phyloP scores from a whole-genome alignment of 2,797 vertebrate genomes.

The Chelon auratus region DNA sequence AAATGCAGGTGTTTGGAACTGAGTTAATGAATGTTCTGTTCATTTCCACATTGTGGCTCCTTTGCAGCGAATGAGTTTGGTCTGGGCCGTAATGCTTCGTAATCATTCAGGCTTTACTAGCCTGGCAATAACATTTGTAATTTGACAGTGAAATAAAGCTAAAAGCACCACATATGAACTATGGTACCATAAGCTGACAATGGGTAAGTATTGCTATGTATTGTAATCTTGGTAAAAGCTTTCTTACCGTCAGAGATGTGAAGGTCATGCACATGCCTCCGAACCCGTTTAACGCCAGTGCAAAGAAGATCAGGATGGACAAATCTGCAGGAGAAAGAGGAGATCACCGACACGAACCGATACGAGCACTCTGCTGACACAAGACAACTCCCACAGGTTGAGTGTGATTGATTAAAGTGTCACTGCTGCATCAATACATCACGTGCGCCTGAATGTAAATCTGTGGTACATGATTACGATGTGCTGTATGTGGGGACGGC shows the following conservation, averaged over 20 bases:
- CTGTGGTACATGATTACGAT: background rate
- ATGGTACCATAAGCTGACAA: background rate
- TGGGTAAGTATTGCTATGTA: too few species aligned
- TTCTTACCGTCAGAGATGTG: constrained; percentile 95
- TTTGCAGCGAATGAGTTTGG: too few species aligned
- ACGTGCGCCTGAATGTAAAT: background rate
- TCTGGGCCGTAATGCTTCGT: too few species aligned
- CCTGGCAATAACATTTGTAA: background rate
- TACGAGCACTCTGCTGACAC: background rate
- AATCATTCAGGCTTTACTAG: too few species aligned
- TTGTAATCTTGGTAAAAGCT: background rate
- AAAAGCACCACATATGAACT: background rate
- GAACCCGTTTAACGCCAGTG: constrained; percentile 95
- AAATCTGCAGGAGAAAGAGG: constrained; percentile 83
- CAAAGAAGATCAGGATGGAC: constrained; percentile 96
- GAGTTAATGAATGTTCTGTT: too few species aligned
- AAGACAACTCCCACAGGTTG: background rate
- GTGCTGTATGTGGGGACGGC: background rate
- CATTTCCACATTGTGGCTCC: too few species aligned
- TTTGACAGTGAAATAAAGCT: background rate
- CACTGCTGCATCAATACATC: background rate
- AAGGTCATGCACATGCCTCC: constrained; percentile 99
- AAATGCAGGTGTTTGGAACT: too few species aligned
- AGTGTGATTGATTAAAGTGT: constrained; percentile 10
- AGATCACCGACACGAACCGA: constrained; percentile 10